Evolutionary conservation across 2,113 vertebrate genomes (phyloP).

Genomic region (Gavialis gangeticus): DNA sequence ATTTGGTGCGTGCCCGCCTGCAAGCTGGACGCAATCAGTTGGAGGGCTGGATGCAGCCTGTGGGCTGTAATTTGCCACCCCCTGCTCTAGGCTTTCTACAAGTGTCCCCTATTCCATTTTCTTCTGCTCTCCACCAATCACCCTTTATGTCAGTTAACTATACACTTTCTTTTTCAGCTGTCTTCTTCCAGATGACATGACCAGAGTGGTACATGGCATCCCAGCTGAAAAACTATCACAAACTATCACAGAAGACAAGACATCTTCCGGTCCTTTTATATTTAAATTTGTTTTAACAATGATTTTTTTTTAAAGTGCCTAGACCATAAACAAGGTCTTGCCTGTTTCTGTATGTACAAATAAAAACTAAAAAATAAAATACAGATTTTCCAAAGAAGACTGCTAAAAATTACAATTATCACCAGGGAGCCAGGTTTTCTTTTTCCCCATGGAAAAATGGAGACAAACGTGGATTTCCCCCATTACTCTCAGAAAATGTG

Average conservation of each 20-base stretch:
- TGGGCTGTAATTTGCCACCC: no score
- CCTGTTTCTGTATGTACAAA: conserved; percentile 34
- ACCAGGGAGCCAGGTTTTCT: background rate
- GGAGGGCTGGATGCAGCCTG: no score
- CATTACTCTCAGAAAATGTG: no score
- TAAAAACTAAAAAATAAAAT: conserved; percentile 3
- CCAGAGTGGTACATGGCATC: background rate
- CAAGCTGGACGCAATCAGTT: no score
- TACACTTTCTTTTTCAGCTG: background rate
- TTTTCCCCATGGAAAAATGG: no score
- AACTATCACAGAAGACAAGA: background rate
- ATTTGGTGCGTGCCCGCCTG: no score
- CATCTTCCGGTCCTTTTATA: conserved; percentile 17
- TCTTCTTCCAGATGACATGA: conserved; percentile 24
- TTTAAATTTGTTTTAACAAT: background rate
- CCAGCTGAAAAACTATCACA: conserved; percentile 38
- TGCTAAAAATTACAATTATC: background rate
- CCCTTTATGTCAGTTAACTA: background rate
- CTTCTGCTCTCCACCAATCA: conserved; percentile 3
- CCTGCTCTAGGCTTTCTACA: conserved; percentile 21
- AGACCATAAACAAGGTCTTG: background rate
- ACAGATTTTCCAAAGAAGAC: background rate
- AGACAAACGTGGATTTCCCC: no score
- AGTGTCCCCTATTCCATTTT: background rate
- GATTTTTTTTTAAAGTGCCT: conserved; percentile 10